phyloP scores from a whole-genome alignment of 2,888 invertebrate species.

The Cetonia aurata region DNA sequence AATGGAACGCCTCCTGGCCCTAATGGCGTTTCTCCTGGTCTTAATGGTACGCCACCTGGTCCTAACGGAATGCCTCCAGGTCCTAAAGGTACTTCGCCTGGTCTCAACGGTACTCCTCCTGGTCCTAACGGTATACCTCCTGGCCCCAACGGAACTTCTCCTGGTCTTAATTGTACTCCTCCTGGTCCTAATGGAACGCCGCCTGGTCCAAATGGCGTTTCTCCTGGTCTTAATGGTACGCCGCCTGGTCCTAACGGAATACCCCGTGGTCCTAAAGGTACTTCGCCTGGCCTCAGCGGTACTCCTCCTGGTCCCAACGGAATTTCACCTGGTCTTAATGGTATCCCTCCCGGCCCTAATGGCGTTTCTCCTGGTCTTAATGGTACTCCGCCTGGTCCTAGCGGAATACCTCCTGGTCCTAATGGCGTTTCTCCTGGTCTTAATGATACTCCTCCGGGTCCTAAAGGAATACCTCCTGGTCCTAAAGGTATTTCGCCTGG shows the following conservation, averaged over 20 bases:
- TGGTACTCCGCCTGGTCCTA: slow-evolving; percentile 7
- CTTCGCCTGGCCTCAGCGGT: background rate
- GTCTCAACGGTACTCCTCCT: slow-evolving; percentile 45
- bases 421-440: slow-evolving; percentile 32
- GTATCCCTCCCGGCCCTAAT: background rate
- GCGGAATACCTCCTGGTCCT: slow-evolving; percentile 8
- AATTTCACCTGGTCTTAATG: background rate
- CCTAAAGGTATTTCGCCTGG: slow-evolving; percentile 21
- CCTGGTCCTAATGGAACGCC: slow-evolving; percentile 39
- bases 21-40: slow-evolving; percentile 47
- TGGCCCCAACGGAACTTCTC: slow-evolving; percentile 21
- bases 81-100: slow-evolving; percentile 44
- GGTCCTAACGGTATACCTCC: slow-evolving; percentile 41
- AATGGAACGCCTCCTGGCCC: slow-evolving; percentile 24
- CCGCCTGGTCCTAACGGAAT: slow-evolving; percentile 28
- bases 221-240: slow-evolving; percentile 30
- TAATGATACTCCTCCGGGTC: slow-evolving; percentile 14
- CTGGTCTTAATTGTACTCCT: slow-evolving; percentile 9
- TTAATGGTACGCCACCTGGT: slow-evolving; percentile 45
- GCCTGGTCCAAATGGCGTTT: slow-evolving; percentile 17
- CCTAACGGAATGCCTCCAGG: slow-evolving; percentile 18
- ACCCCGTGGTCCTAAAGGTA: background rate
- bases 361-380: slow-evolving; percentile 10
- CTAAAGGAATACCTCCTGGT: slow-evolving; percentile 37
- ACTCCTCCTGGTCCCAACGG: slow-evolving; percentile 13